A percentile compares a stretch with the other conserved stretches of the same genome.
These are phyloP conservation scores for Kradibia gibbosae DNA, from an alignment of 1,140 invertebrate species.

Conservation along the genomic window DNA sequence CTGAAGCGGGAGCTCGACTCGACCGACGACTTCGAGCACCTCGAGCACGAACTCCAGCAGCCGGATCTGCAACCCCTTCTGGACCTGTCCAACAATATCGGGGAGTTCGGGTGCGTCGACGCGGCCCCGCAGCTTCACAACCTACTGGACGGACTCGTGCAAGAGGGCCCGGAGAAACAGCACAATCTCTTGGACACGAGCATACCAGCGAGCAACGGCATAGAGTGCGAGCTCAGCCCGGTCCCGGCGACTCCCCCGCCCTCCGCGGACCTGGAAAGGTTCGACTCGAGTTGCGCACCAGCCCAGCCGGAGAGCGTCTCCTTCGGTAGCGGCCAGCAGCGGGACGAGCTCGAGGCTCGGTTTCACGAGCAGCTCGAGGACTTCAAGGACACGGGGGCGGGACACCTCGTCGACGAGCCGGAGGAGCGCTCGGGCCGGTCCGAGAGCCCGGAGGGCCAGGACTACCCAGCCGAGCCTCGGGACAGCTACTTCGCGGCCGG, in stretches of 20 bases:
- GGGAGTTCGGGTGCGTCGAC: not conserved
- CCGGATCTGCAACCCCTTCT: constrained; percentile 37
- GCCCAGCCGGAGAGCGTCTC: constrained; percentile 25
- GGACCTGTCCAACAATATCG: constrained; percentile 41
- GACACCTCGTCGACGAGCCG: constrained; percentile 64
- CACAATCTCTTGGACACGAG: constrained; percentile 55
- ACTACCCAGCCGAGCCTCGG: not conserved
- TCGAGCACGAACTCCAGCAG: constrained; percentile 72
- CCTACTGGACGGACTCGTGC: constrained; percentile 50
- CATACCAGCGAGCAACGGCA: constrained; percentile 39
- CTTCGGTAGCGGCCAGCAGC: constrained; percentile 34
- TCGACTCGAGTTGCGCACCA: too few species aligned
- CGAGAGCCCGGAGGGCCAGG: not conserved
- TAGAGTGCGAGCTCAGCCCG: constrained; percentile 55
- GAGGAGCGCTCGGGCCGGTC: constrained; percentile 12
- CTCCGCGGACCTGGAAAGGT: constrained; percentile 63
- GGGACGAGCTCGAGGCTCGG: constrained; percentile 59
- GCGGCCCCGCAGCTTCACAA: constrained; percentile 14
- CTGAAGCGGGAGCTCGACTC: constrained; percentile 74
- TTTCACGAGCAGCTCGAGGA: constrained; percentile 57
- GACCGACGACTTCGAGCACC: constrained; percentile 81
- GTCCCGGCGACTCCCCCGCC: constrained; percentile 68
- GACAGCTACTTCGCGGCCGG: constrained; percentile 17
- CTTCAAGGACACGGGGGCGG: constrained; percentile 68
- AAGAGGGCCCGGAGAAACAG: constrained; percentile 1